A percentile compares a stretch with the other conserved stretches of the same genome.
Evolutionary conservation across 2,113 vertebrate genomes (phyloP).

Genomic region (Malurus melanocephalus): DNA sequence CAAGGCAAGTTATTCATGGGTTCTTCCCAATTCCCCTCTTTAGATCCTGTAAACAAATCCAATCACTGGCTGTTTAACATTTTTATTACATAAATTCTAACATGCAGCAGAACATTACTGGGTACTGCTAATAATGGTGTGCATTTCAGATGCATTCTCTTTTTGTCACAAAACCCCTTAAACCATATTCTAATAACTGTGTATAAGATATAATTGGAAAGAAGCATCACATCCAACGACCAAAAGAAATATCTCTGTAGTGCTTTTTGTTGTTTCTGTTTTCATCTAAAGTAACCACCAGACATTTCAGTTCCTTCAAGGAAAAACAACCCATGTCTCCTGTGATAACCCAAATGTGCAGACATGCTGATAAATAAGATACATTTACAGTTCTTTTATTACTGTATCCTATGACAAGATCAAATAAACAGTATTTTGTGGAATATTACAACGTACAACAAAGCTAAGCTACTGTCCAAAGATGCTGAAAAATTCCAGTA

Average conservation of each 20-base stretch:
- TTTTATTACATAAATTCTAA: slow-evolving; percentile 51
- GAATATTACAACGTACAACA: slow-evolving; percentile 57
- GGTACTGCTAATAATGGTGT: slow-evolving; percentile 67
- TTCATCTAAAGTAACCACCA: slow-evolving; percentile 68
- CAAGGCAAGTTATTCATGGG: slow-evolving; percentile 52
- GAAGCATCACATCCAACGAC: slow-evolving; percentile 52
- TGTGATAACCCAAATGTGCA: slow-evolving; percentile 63
- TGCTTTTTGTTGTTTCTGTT: slow-evolving; percentile 59
- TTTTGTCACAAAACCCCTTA: slow-evolving; percentile 73
- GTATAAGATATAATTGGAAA: slow-evolving; percentile 72
- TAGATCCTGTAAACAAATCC: slow-evolving; percentile 58
- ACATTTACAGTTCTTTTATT: slow-evolving; percentile 70
- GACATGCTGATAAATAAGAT: slow-evolving; percentile 70
- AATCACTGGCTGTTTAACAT: slow-evolving; percentile 49
- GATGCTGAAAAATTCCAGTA: slow-evolving; percentile 51
- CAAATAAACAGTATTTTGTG: slow-evolving; percentile 68
- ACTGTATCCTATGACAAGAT: slow-evolving; percentile 69
- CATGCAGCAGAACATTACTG: slow-evolving; percentile 35
- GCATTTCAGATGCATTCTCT: slow-evolving; percentile 70
- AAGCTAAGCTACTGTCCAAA: slow-evolving; percentile 64
- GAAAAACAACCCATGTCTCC: slow-evolving; percentile 51
- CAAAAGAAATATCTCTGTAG: slow-evolving; percentile 50
- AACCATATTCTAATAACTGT: slow-evolving; percentile 74
- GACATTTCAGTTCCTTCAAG: slow-evolving; percentile 65
- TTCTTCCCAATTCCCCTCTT: slow-evolving; percentile 47